Conservation (phyloP, 92 coral and sea anemone species). For the Heliopora coerulea region DNA sequence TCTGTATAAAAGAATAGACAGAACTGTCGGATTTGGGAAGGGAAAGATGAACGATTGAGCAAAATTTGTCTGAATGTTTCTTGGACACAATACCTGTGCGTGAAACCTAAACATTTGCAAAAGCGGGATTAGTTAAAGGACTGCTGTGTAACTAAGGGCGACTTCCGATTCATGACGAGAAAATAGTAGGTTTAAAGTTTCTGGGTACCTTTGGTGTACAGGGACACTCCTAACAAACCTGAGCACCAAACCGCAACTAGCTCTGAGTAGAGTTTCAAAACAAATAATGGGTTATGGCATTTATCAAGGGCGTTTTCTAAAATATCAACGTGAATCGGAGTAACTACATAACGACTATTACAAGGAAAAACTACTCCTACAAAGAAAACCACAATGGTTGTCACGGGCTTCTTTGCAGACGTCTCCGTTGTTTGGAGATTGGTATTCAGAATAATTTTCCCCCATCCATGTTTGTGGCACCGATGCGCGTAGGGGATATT, state of each 20-base stretch:
- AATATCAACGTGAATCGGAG: constrained; percentile 41
- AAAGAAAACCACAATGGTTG: no score
- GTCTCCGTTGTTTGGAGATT: no score
- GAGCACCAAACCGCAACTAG: constrained; percentile 44
- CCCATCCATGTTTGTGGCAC: no score
- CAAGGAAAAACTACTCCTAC: no score
- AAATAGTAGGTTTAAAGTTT: constrained; percentile 42
- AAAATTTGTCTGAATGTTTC: constrained; percentile 50
- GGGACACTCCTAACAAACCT: constrained; percentile 49
- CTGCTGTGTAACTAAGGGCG: constrained; percentile 42
- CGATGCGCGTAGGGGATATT: no score
- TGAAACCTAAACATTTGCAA: constrained; percentile 49
- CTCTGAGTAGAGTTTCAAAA: constrained; percentile 39
- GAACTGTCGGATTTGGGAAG: constrained; percentile 35
- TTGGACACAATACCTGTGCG: constrained; percentile 53
- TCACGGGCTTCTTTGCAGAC: no score
- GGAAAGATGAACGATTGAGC: constrained; percentile 44
- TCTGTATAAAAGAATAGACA: constrained; percentile 13
- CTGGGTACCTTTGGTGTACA: constrained; percentile 30
- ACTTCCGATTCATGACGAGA: constrained; percentile 48
- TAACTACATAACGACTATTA: constrained; percentile 14
- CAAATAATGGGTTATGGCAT: constrained; percentile 46
- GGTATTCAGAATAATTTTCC: no score
- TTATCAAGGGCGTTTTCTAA: constrained; percentile 23
- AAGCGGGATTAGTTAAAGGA: constrained; percentile 55